Evolutionary conservation across 64 coral and sea anemone genomes (phyloP).

Genomic region (Montipora capricornis): DNA sequence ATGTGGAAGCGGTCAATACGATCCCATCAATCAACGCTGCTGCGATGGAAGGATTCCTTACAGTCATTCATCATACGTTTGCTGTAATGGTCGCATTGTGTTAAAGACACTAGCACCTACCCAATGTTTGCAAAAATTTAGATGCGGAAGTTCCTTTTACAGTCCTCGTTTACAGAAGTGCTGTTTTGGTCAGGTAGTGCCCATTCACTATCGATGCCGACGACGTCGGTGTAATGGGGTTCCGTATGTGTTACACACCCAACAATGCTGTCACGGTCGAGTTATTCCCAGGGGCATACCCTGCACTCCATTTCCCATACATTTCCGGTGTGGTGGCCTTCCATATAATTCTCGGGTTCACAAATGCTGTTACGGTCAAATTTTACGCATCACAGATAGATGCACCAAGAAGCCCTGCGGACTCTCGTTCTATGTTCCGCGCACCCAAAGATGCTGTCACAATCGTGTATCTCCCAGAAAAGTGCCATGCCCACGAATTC

Average conservation of each 20-base stretch:
- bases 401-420: neutral
- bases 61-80: neutral
- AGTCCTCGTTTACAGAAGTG: neutral
- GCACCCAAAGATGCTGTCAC: constrained; percentile 3
- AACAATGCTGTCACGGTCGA: constrained; percentile 22
- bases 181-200: neutral
- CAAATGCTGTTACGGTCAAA: constrained; percentile 23
- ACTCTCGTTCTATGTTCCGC: neutral
- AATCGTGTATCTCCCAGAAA: neutral
- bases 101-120: neutral
- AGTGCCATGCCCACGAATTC: neutral
- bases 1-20: neutral
- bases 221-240: neutral
- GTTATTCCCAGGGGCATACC: neutral
- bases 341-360: neutral
- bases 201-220: neutral
- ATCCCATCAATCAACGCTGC: neutral
- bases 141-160: neutral
- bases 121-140: neutral
- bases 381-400: neutral
- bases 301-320: neutral
- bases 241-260: neutral
- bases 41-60: neutral
- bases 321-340: too few species aligned
- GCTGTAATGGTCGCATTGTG: neutral